These are phyloP conservation scores for Diplolepis rosae DNA, from an alignment of 2,888 invertebrate genomes.

Conservation along the genomic window DNA sequence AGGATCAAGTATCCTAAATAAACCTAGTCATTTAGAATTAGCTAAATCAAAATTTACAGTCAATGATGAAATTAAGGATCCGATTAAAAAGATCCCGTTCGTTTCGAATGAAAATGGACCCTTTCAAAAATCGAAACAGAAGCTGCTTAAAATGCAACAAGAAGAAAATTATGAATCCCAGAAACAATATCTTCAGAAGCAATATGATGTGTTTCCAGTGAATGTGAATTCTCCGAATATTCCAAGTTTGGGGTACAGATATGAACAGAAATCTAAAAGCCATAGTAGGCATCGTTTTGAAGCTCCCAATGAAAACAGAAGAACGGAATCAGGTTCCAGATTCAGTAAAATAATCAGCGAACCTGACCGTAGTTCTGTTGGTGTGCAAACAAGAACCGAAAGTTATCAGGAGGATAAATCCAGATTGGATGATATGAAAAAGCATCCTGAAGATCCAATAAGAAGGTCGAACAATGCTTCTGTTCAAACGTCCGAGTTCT, in stretches of 20 bases:
- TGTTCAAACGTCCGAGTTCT: conserved; percentile 50
- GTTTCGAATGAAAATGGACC: conserved; percentile 27
- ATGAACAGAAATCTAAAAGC: conserved; percentile 39
- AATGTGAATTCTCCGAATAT: conserved; percentile 26
- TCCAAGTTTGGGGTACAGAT: neutral
- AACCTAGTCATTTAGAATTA: conserved; percentile 40
- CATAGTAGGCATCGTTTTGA: conserved; percentile 17
- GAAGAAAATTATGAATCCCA: conserved; percentile 40
- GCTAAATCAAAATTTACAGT: conserved; percentile 35
- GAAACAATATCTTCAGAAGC: conserved; percentile 38
- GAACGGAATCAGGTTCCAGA: conserved; percentile 1
- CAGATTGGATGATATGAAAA: neutral
- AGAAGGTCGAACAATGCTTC: conserved; percentile 48
- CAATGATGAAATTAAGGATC: conserved; percentile 32
- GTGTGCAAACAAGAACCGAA: neutral
- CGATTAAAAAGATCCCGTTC: conserved; percentile 31
- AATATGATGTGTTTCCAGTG: conserved; percentile 39
- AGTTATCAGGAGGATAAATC: neutral
- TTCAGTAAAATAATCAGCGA: conserved; percentile 9
- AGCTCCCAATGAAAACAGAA: neutral
- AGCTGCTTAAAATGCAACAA: conserved; percentile 34
- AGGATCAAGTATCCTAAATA: conserved; percentile 42
- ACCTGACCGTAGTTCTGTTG: conserved; percentile 12
- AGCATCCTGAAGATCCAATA: neutral
- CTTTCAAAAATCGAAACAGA: conserved; percentile 42